Evolutionary conservation across 2,113 vertebrate species (phyloP), one percentile per base, ranked within the genome.

Genomic region (Ictalurus furcatus): DNA sequence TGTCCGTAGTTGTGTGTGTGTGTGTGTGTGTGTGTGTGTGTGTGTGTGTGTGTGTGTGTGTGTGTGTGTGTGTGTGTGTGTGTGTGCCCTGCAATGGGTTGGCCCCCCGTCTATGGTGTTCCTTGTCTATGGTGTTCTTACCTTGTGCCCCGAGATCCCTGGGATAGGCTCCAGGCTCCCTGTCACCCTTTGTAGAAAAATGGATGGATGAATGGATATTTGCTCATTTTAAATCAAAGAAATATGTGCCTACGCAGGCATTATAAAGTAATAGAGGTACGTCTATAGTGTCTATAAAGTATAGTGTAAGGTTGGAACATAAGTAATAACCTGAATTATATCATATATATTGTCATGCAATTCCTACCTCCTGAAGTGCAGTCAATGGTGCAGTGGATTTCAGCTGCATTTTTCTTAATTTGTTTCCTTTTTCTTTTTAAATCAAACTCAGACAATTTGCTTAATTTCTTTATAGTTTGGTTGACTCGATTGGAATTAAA

Each of bases 351-450:
- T 21, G 16, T 76, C 11, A 80, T 25, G 40, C 58, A 79, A 17
- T 30, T 82, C 44, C 19, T 81, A 82, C 76, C 78, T 88, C 79
- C 86, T 19, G 73, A 73, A 56, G 48, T 81, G 59, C 86, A 67
- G 28, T 79, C 25, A 81, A 37, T 11, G 14, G n/a, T 76, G 71
- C 71, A 44, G 21, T 78, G 71, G 23, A 78, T 87, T 61, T 23
- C 7, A 40, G 12, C 58, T 80, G 4, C 30, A 54, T 69, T 34
- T 8, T 67, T 61, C 30, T 17, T 19, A 9, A 23, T 30, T 61
- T n/a, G 0, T 63, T 44, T 14, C 6, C 40, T 76, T 44, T 48
- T 30, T 52, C 12, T 76, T 78, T 48, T 48, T 12, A 2, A 28
- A 74, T 74, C n/a, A n/a, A 85, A 58, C 65, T 37, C 13, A 56